Base-by-base conservation (phyloP, 2,888 invertebrate genomes). In the Tachina grossa region DNA sequence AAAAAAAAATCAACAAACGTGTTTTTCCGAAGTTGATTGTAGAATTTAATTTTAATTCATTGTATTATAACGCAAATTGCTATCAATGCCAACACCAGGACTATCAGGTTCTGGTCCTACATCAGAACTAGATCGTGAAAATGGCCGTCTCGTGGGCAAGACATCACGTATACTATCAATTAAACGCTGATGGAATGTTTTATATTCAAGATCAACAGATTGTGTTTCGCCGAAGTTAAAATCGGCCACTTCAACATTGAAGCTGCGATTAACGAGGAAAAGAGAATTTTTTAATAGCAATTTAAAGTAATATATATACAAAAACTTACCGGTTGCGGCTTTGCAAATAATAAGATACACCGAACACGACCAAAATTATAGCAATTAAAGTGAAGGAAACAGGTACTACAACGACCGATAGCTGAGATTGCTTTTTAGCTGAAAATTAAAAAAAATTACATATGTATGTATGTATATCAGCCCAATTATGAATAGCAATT, bases 371-470 rank as follows among this genome's bases (percentile, higher is more conserved):
- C 72, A 97, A 92, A 53, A 97, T 96, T 14, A 97, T 95, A 3
- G 97, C 97, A 16, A 96, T 94, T 74, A 97, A 93, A 84, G 96
- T 96, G 92, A 97, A 97, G 45, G 95, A 94, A 22, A 98, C 96
- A 3, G 98, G 98, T 53, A 98, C 96, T 75, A 97, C 96, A 49
- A 98, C 97, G 5, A 97, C 97, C 0, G 97, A 97, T 72, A 98
- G 93, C 91, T 97, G 97, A 1, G 97, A 95, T 90, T 97, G 96
- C 84, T 95, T 95, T 51, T 95, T 95, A 43, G 95, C 97, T 97
- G 93, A 41, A 72, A 57, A 66, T 57, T 13, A 63, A 22, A 55
- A 16, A 41, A 43, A 41, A 39, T n/a, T n/a, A 14, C 9, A 57
- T 5, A 1, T 14, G 5, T 31, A n/a, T n/a, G n/a, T n/a, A n/a